Base-by-base conservation (phyloP, 1,140 invertebrate genomes). In the Drosophila micromelanica region DNA sequence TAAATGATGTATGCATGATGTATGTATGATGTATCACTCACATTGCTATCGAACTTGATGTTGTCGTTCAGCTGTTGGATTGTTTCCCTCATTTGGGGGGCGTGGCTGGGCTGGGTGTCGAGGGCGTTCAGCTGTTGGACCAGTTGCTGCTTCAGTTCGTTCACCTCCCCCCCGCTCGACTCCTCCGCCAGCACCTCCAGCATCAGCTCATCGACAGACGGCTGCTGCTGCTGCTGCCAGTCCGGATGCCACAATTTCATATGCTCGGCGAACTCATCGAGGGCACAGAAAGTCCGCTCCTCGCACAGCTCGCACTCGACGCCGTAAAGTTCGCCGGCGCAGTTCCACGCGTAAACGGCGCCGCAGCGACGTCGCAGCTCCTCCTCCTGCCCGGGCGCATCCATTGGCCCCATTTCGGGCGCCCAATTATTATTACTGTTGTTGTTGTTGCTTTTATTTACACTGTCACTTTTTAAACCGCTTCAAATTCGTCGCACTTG, bases 171-270 rank as follows among this genome's bases (percentile, higher is more conserved):
- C 17, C 38, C 72, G 17, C 62, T 79, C 0, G 57, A 57, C 52
- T 84, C 69, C 30, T 87, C 84, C 35, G 84, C 84, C 6, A 87
- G 63, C 45, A 87, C 84, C 46, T 87, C 84, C 45, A 82, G 84
- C 84, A 87, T 87, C 1, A 87, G 84, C 8, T 87, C 85, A 45
- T 89, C 85, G 27, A 78, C 84, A 13, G 85, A 57, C 9, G 49
- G 43, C 20, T 61, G 49, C 43, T 73, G 67, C 90, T 90, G 43
- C 20, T 61, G 49, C 43, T 73, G 67, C 90, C 90, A 91, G 23
- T 87, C 78, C 12, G 72, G 70, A 30, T 91, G 90, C 90, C 90
- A 91, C 2, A 90, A 45, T 6, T 90, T 71, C 90, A 91, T 91
- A 49, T 91, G 90, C 46, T 87, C 76, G 0, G 85, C 65, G 17